Conservation (phyloP, 2,888 invertebrate genomes). For the Synanthedon myopaeformis region DNA sequence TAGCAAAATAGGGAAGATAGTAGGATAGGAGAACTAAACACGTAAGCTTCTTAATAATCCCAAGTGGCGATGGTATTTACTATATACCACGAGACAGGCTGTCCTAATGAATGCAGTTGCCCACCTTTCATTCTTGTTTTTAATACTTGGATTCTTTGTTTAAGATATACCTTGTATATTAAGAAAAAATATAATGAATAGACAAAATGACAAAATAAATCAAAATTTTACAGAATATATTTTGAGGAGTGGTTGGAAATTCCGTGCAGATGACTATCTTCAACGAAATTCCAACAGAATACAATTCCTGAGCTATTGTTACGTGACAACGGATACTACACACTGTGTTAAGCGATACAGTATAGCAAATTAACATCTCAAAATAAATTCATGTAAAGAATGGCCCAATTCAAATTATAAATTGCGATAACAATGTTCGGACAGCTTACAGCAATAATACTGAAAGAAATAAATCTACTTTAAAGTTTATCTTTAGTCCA, state of each 20-base stretch:
- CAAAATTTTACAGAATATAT: background rate
- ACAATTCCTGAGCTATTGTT: constrained; percentile 32
- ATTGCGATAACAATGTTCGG: background rate
- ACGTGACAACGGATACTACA: constrained; percentile 31
- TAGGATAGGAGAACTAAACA: no score
- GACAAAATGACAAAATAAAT: no score
- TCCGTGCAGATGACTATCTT: constrained; percentile 33
- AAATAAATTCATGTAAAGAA: background rate
- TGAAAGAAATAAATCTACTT: background rate
- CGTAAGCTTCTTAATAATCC: no score
- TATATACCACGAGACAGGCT: no score
- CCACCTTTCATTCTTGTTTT: no score
- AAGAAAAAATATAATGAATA: no score
- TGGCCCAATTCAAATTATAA: background rate
- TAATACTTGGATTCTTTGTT: no score
- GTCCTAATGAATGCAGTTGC: no score
- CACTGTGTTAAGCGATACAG: background rate
- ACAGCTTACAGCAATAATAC: background rate
- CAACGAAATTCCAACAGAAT: constrained; percentile 38
- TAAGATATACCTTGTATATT: no score
- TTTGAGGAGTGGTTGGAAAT: background rate
- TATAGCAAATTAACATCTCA: background rate
- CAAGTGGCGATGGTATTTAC: no score
- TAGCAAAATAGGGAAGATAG: no score
- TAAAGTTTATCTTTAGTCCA: constrained; percentile 11